Evolutionary conservation across 2,797 vertebrate species (phyloP).

Genomic region (Sebastiscus tertius): DNA sequence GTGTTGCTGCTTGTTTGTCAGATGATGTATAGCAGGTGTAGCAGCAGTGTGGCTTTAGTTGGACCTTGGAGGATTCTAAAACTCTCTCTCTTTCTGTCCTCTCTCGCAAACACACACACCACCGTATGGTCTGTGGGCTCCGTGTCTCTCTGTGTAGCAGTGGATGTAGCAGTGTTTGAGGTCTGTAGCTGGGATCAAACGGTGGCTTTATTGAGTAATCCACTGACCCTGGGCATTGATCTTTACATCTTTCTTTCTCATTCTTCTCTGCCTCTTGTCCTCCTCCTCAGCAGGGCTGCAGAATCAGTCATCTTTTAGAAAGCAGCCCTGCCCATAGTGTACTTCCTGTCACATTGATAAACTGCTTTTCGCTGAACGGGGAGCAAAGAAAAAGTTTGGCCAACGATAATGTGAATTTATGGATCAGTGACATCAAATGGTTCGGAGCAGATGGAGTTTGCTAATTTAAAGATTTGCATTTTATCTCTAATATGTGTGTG

Average conservation of each 20-base stretch:
- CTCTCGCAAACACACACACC: conserved; percentile 1
- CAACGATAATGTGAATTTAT: conserved; percentile 65
- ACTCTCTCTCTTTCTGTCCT: conserved; percentile 9
- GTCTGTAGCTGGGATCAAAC: conserved; percentile 73
- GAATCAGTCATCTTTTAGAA: conserved; percentile 75
- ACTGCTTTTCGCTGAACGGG: conserved; percentile 54
- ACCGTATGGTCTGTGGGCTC: conserved; percentile 9
- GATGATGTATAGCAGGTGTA: conserved; percentile 70
- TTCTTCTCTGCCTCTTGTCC: conserved; percentile 7
- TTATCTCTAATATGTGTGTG: conserved; percentile 30
- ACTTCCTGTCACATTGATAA: conserved; percentile 69
- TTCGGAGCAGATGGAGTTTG: conserved; percentile 63
- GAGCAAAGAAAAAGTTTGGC: conserved; percentile 56
- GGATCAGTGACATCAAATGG: conserved; percentile 64
- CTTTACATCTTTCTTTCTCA: conserved; percentile 34
- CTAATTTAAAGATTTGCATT: conserved; percentile 57
- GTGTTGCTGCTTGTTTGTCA: conserved; percentile 64
- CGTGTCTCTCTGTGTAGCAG: conserved; percentile 26
- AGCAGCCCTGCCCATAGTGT: conserved; percentile 50
- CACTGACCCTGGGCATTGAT: conserved; percentile 73
- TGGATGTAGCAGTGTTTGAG: conserved; percentile 52
- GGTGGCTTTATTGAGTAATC: conserved; percentile 77
- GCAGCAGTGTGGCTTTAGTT: conserved; percentile 61
- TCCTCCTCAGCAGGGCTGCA: conserved; percentile 54
- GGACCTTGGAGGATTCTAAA: conserved; percentile 67